These are phyloP conservation scores for Cecropterus lyciades DNA, from an alignment of 1,140 invertebrate genomes.

Conservation along the genomic window DNA sequence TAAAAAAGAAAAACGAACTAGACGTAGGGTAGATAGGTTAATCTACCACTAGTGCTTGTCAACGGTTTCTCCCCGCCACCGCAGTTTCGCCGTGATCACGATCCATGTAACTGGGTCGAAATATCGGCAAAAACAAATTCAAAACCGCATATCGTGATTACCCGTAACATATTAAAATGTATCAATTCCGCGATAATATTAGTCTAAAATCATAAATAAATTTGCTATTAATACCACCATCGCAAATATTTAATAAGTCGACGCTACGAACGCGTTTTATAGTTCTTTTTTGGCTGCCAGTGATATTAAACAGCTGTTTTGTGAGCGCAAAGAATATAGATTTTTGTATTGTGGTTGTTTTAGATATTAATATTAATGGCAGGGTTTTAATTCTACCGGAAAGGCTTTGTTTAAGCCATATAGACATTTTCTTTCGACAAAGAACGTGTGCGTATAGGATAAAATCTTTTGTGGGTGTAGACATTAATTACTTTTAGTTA, in stretches of 20 bases:
- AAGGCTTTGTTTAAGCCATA: slow-evolving; percentile 17
- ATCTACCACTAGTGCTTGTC: too few relatives aligned
- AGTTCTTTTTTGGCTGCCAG: background rate
- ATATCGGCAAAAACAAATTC: too few relatives aligned
- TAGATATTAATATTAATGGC: slow-evolving; percentile 26
- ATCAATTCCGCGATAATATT: too few relatives aligned
- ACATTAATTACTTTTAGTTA: slow-evolving; percentile 6
- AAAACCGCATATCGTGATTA: too few relatives aligned
- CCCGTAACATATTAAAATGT: too few relatives aligned
- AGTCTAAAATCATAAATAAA: too few relatives aligned
- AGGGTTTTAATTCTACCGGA: slow-evolving; percentile 22
- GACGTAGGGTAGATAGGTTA: too few relatives aligned
- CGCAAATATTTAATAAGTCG: slow-evolving; percentile 5
- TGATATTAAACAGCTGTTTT: slow-evolving; percentile 18
- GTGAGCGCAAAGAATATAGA: slow-evolving; percentile 12
- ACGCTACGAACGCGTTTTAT: background rate
- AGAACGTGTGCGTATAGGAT: slow-evolving; percentile 12
- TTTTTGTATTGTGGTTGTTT: slow-evolving; percentile 10
- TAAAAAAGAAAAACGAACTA: too few relatives aligned
- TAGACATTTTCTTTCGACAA: slow-evolving; percentile 14
- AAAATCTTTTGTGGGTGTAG: slow-evolving; percentile 20
- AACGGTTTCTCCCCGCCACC: too few relatives aligned
- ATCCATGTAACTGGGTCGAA: too few relatives aligned
- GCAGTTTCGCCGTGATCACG: too few relatives aligned
- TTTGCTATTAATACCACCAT: background rate